Base-by-base conservation (phyloP, 2,888 invertebrate genomes). In the Andrena bucephala region DNA sequence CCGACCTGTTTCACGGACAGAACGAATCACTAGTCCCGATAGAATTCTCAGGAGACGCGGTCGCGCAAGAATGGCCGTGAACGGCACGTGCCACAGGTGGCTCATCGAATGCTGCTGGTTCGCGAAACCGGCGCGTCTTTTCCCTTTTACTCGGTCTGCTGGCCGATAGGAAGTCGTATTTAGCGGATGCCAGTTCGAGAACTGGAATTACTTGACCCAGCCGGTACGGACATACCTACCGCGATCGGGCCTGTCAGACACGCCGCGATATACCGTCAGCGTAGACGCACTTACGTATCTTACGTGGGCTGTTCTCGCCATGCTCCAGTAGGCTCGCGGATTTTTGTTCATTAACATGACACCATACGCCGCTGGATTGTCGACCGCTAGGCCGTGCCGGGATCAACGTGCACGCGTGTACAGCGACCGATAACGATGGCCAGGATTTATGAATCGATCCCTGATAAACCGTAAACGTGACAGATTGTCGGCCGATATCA, bases 261-360 rank as follows among this genome's bases (percentile, higher is more conserved):
- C 36, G 59, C 27, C 76, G 42, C 54, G 75, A 68, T 65, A 68
- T 59, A 62, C 62, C 60, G 63, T 69, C 68, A 59, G 71, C 71
- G 69, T 62, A 63, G 62, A 76, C 80, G 79, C 65, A 76, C 68
- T 63, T 36, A 65, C 59, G 75, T 81, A 74, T 68, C 72, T 77
- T 84, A 84, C 85, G 89, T 89, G 77, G 85, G 82, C 66, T 67
- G 83, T 72, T n/a, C 83, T 86, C 81, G 88, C 77, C 77, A 90
- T 89, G 91, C 90, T 90, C 89, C 91, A 88, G 85, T 90, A 90
- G 89, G 74, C 77, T 79, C 83, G 77, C 59, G 77, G 77, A 85
- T 91, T 91, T 89, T 90, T 90, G 80, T 89, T 90, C 87, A 87
- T 91, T 89, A 90, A 90, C 86, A 83, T 84, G 84, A 88, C 88